phyloP scores from a whole-genome alignment of 2,113 vertebrate species.

The Calypte anna region DNA sequence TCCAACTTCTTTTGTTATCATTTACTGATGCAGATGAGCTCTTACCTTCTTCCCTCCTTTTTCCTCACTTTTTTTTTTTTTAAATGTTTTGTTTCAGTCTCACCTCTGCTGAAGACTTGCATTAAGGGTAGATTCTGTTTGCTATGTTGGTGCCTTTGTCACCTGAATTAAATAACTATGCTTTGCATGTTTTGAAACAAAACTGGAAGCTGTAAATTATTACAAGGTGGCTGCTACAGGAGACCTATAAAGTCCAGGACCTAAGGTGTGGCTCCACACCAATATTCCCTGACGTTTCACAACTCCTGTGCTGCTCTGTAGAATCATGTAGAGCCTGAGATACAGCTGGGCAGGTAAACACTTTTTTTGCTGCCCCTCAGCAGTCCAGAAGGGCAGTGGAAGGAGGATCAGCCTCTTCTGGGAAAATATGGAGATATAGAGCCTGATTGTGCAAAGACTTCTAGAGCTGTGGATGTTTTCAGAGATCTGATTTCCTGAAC shows the following conservation, averaged over 20 bases:
- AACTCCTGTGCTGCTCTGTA: not conserved
- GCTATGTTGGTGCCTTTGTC: not conserved
- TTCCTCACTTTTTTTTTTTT: not conserved
- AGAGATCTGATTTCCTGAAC: not conserved
- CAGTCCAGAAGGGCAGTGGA: not conserved
- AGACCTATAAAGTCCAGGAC: not conserved
- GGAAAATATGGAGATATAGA: not conserved
- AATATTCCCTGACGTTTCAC: not conserved
- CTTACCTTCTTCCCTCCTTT: not conserved
- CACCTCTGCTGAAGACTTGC: not conserved
- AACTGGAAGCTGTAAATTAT: not conserved
- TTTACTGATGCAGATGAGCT: not conserved
- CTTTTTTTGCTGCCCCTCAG: not conserved
- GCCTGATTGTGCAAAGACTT: not conserved
- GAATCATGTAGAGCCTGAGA: not conserved
- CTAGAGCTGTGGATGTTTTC: not conserved
- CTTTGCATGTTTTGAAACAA: not conserved
- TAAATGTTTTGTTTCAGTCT: not conserved
- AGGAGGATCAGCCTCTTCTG: not conserved
- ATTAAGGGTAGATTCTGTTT: not conserved
- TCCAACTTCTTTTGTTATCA: not conserved
- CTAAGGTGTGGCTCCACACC: not conserved
- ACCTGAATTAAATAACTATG: not conserved
- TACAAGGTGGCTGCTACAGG: not conserved
- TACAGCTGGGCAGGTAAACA: fast-evolving